Conservation (phyloP, 2,113 vertebrate genomes). For the Cromileptes altivelis region DNA sequence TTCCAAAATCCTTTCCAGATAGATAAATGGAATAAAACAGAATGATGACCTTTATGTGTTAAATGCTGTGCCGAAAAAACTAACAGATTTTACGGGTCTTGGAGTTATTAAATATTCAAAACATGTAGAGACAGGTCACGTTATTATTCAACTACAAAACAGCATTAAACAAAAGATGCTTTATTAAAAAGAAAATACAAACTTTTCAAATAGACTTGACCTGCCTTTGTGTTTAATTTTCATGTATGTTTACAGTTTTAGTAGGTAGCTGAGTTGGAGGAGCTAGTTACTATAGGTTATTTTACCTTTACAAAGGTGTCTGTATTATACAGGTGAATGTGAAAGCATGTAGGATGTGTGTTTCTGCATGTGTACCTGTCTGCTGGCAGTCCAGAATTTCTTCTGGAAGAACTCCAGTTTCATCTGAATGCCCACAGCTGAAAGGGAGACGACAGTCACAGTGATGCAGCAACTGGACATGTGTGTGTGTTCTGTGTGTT, state of each 20-base stretch:
- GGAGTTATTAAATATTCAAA: neutral
- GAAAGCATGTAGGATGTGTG: neutral
- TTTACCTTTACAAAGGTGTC: neutral
- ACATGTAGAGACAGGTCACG: neutral
- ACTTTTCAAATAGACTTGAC: neutral
- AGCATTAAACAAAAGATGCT: neutral
- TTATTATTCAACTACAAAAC: neutral
- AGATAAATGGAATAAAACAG: neutral
- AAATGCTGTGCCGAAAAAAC: neutral
- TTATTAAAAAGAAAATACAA: neutral
- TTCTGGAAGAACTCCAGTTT: conserved; percentile 98
- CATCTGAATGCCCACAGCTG: conserved; percentile 99
- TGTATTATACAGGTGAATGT: neutral
- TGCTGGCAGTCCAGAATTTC: conserved; percentile 98
- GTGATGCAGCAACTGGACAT: conserved; percentile 6
- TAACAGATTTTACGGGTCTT: neutral
- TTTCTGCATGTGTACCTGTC: conserved; percentile 88
- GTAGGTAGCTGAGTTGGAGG: neutral
- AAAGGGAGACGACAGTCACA: conserved; percentile 76
- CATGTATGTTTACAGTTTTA: neutral
- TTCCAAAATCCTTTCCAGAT: neutral
- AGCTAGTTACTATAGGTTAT: neutral
- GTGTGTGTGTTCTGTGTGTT: neutral
- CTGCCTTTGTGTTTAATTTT: neutral
- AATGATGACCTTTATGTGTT: conserved; percentile 1